These are phyloP conservation scores for Sarcophaga subvicina DNA, from an alignment of 2,888 invertebrate species.

Conservation along the genomic window DNA sequence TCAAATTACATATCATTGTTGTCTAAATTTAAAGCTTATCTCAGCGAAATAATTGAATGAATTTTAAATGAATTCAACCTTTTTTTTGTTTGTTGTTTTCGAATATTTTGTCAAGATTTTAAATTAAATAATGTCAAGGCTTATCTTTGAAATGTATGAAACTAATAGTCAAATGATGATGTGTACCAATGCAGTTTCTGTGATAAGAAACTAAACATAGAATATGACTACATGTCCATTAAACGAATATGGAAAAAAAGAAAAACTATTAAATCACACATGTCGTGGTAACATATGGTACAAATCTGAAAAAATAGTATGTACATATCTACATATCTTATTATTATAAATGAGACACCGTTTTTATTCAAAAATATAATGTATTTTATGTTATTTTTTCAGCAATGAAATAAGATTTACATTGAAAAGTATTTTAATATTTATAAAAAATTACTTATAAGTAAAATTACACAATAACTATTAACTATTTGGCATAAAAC, in stretches of 20 bases:
- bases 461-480: conserved; percentile 13
- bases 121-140: conserved; percentile 19
- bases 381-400: conserved; percentile 23
- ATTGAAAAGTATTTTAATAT: conserved; percentile 6
- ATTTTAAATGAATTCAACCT: conserved; percentile 30
- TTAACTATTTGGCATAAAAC: conserved; percentile 56
- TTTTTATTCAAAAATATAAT: conserved; percentile 54
- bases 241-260: background rate
- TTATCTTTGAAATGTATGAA: conserved; percentile 37
- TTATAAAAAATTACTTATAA: conserved; percentile 25
- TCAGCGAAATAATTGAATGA: conserved; percentile 47
- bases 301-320: conserved; percentile 23
- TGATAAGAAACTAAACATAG: conserved; percentile 42
- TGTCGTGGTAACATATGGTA: conserved; percentile 31
- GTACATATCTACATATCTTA: background rate
- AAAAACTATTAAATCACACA: conserved; percentile 52
- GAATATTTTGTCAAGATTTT: background rate
- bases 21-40: conserved; percentile 60
- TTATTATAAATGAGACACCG: background rate
- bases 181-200: conserved; percentile 50
- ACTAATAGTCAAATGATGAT: conserved; percentile 39
- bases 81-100: conserved; percentile 10
- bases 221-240: conserved; percentile 4
- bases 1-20: conserved; percentile 44
- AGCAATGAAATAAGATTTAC: conserved; percentile 27